Base-by-base conservation (phyloP, 2,113 vertebrate genomes). In the Brienomyrus longianalis region DNA sequence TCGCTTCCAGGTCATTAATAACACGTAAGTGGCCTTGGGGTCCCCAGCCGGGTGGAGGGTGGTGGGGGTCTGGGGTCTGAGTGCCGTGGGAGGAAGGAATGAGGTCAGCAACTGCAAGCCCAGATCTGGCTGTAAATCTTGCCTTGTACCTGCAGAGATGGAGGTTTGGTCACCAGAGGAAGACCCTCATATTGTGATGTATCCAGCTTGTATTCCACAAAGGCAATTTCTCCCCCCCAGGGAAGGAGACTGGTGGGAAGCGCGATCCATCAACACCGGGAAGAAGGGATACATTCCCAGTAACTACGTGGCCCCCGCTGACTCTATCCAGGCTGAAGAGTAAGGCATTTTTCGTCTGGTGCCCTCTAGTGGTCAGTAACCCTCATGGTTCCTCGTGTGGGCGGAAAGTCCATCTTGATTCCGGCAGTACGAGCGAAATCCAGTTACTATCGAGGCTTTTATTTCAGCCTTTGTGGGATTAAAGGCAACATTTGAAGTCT, bases 241-340 rank as follows among this genome's bases (percentile, higher is more conserved):
- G 93, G 98, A 99, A 95, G 98, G 98, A 94, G 98, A 99, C 95
- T 99, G 98, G 98, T 99, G 98, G 98, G 98, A 99, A 97, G 98
- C 98, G 88, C 96, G 97, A 92, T 99, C 98, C 92, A 99, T 99
- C 95, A 98, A 97, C 94, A 99, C 98, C 0, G 98, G 98, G 93
- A 98, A 98, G 95, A 99, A 96, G 62, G 98, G 98, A 92, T 99
- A 99, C 94, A 99, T 99, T 95, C 98, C 98, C 74, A 99, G 98
- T 94, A 99, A 99, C 96, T 99, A 99, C 1, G 98, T 99, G 92
- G 98, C 98, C 91, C 98, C 98, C 89, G 98, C 98, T 74, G 98
- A 99, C 95, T 99, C 98, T 92, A 99, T 99, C 94, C 98, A 99
- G 94, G 98, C 98, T 80, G 98, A 99, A 97, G 98, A 99, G 98